Percentiles rank a stretch among this genome's conserved stretches.
Evolutionary conservation across 1,140 invertebrate species (phyloP).

Genomic region (Anastatus disparis): DNA sequence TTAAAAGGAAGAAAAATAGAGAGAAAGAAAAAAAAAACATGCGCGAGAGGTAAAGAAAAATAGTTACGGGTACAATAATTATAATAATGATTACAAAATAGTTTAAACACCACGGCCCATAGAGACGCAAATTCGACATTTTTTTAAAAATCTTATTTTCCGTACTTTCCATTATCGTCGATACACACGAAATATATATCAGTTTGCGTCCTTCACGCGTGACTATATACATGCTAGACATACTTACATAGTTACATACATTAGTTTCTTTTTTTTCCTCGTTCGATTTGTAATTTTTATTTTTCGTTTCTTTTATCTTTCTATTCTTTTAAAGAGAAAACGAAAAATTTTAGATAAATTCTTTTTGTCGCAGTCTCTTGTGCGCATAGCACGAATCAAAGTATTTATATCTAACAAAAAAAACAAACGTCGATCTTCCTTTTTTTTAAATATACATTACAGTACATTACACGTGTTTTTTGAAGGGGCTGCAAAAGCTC

Average conservation of each 20-base stretch:
- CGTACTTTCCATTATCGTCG: neutral
- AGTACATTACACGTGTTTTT: constrained; percentile 30
- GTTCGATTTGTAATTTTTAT: constrained; percentile 3
- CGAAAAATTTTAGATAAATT: constrained; percentile 2
- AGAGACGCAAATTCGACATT: constrained; percentile 4
- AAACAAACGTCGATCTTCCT: constrained; percentile 4
- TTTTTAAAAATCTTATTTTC: constrained; percentile 9
- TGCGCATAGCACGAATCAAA: constrained; percentile 23
- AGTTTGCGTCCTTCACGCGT: constrained; percentile 32
- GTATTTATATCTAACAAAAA: constrained; percentile 24
- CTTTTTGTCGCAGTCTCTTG: constrained; percentile 13
- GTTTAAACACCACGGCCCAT: constrained; percentile 16
- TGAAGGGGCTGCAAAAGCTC: constrained; percentile 19
- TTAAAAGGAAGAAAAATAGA: neutral
- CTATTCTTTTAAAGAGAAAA: constrained; percentile 16
- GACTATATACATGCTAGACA: constrained; percentile 42
- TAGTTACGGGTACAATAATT: neutral
- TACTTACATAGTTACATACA: constrained; percentile 45
- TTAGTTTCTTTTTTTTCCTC: constrained; percentile 32
- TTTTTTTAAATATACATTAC: constrained; percentile 31
- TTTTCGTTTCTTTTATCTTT: constrained; percentile 15
- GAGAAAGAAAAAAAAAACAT: constrained; percentile 8
- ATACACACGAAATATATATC: constrained; percentile 41
- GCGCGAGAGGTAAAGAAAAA: constrained; percentile 4
- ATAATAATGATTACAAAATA: constrained; percentile 9